Conservation (phyloP, 2,888 invertebrate genomes). For the Nasonia oneida region DNA sequence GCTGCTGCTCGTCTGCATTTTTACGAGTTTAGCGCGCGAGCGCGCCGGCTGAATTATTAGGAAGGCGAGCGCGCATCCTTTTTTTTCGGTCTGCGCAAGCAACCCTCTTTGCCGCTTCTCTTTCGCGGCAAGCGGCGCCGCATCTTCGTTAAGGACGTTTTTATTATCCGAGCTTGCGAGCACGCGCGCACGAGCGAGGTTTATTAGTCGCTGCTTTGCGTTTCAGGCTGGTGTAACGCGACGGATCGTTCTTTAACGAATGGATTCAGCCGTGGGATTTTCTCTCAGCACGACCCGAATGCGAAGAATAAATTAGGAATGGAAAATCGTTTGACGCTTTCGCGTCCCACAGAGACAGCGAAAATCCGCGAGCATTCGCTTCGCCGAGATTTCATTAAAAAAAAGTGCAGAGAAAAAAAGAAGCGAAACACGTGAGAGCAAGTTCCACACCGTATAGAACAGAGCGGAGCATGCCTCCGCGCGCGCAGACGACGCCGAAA, state of each 20-base stretch:
- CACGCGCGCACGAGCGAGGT: constrained; percentile 2
- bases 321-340: background rate
- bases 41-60: constrained; percentile 53
- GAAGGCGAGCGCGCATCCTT: constrained; percentile 2
- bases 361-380: background rate
- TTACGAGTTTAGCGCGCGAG: constrained; percentile 55
- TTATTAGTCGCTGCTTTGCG: constrained; percentile 38
- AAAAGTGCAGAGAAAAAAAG: background rate
- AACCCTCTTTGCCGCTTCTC: background rate
- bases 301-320: background rate
- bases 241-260: background rate
- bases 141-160: constrained; percentile 56
- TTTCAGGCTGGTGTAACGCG: background rate
- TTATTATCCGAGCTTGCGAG: constrained; percentile 49
- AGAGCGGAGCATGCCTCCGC: constrained; percentile 21
- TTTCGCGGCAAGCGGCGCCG: background rate
- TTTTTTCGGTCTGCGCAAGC: background rate
- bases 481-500: background rate
- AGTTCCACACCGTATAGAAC: background rate
- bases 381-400: constrained; percentile 3
- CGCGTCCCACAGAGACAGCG: background rate
- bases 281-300: background rate
- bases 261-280: background rate
- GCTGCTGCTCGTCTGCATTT: constrained; percentile 54
- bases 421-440: constrained; percentile 1